Base-by-base conservation (phyloP, 2,888 invertebrate species). In the Carcina quercana region DNA sequence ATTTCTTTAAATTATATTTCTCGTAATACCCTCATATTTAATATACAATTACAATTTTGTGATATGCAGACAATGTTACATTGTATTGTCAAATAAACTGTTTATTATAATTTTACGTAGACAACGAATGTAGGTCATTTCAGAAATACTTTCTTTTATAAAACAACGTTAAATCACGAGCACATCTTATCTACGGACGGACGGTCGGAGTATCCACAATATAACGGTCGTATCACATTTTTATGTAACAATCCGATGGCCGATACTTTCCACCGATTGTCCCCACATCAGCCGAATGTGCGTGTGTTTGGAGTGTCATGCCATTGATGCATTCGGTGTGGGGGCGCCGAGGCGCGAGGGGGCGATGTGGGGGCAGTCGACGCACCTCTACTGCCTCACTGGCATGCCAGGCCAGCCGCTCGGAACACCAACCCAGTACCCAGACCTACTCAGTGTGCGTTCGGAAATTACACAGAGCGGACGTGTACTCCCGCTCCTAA, bases 301-400 rank as follows among this genome's bases (percentile, higher is more conserved):
- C 76, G 80, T 72, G 72, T 75, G 59, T 61, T 70, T 69, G 60
- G 60, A 75, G 69, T 69, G 60, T 60, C 74, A 74, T 82, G 78
- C 76, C 80, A 80, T 79, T 80, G 82, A 82, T 82, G 83, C 83
- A 82, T 76, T 78, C 80, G 72, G 78, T 76, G 72, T 59, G 79
- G 79, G 70, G 75, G 63, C 56, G 56, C 61, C 68, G 30, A 74
- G 53, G 54, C 61, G 42, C 40, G 52, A 56, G 65, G 55, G 53
- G 75, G 53, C 53, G 61, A 40, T 40, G 52, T 57, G 67, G 55
- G 50, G 68, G 65, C 54, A 48, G 57, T 59, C 58, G 61, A 58
- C 61, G 57, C 55, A 59, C 61, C 55, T 56, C 54, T 45, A 33
- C 42, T 34, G 47, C 34, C 28, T 29, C 15, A 22, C 19, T 15